A percentile compares a stretch with the other conserved stretches of the same genome.
Conservation (phyloP, 2,797 vertebrate genomes). For the Neoniphon sammara region DNA sequence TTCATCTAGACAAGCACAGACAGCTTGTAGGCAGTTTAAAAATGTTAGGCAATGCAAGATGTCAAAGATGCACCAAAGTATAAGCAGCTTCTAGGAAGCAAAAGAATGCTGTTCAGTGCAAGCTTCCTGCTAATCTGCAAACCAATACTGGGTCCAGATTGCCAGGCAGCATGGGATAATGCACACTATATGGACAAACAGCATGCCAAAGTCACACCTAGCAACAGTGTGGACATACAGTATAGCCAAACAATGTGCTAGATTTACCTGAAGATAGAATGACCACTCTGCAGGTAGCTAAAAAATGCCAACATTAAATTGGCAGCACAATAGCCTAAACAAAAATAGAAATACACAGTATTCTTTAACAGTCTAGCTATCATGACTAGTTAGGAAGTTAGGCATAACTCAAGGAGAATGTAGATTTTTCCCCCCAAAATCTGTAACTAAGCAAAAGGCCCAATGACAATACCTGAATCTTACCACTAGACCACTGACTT, state of each 20-base stretch:
- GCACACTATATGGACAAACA: not conserved
- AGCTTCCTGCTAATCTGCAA: not conserved
- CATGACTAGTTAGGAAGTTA: no score
- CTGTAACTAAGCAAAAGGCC: no score
- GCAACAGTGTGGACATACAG: not conserved
- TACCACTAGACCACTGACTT: no score
- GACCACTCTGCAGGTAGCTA: not conserved
- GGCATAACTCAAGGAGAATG: no score
- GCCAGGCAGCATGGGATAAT: not conserved
- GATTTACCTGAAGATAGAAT: not conserved
- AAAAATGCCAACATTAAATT: not conserved
- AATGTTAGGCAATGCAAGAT: not conserved
- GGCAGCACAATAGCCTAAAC: no score
- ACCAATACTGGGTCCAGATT: conserved; percentile 1
- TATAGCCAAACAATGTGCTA: no score
- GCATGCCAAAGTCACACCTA: not conserved
- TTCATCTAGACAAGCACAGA: not conserved
- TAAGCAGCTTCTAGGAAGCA: not conserved
- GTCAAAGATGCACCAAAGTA: not conserved
- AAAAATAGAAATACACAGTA: no score
- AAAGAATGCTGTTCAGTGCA: not conserved
- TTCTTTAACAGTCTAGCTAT: no score
- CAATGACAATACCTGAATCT: no score
- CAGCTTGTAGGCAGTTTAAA: not conserved
- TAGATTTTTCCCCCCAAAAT: no score